phyloP scores from a whole-genome alignment of 2,113 vertebrate species.

The Brachirus orientalis region DNA sequence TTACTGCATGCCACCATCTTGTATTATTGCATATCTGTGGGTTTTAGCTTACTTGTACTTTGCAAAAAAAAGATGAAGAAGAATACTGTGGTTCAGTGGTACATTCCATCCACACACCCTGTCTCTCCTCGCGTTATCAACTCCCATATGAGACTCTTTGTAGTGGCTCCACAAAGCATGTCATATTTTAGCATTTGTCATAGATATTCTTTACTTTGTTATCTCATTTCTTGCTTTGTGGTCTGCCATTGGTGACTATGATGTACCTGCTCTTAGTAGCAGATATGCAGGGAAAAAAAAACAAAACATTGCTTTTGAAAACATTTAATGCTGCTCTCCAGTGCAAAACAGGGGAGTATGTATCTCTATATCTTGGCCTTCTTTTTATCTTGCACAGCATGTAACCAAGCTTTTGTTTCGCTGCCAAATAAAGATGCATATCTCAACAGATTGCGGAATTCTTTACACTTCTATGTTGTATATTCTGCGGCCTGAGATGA shows the following conservation, averaged over 20 bases:
- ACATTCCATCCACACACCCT: conserved; percentile 37
- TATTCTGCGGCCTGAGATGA: conserved; percentile 5
- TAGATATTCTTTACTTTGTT: conserved; percentile 59
- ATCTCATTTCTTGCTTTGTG: conserved; percentile 60
- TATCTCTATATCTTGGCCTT: conserved; percentile 56
- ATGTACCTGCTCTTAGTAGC: conserved; percentile 40
- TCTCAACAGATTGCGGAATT: conserved; percentile 46
- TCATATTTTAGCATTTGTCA: conserved; percentile 65
- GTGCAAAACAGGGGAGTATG: conserved; percentile 38
- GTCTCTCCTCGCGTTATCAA: conserved; percentile 52
- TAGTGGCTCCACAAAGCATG: conserved; percentile 62
- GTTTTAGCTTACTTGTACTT: conserved; percentile 26
- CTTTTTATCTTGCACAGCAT: conserved; percentile 62
- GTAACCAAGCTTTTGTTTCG: conserved; percentile 46
- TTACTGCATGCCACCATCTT: background rate
- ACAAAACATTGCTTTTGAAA: conserved; percentile 45
- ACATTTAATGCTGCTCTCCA: conserved; percentile 40
- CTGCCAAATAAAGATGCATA: conserved; percentile 48
- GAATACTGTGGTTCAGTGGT: conserved; percentile 49
- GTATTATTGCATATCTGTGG: conserved; percentile 29
- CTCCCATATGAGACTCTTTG: conserved; percentile 62
- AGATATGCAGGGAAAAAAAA: conserved; percentile 24
- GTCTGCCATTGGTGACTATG: conserved; percentile 63
- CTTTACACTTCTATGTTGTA: conserved; percentile 22
- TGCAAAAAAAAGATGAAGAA: conserved; percentile 38